A percentile compares a stretch with the other conserved stretches of the same genome.
Evolutionary conservation across 2,797 vertebrate genomes (phyloP).

Genomic region (Galago senegalensis): DNA sequence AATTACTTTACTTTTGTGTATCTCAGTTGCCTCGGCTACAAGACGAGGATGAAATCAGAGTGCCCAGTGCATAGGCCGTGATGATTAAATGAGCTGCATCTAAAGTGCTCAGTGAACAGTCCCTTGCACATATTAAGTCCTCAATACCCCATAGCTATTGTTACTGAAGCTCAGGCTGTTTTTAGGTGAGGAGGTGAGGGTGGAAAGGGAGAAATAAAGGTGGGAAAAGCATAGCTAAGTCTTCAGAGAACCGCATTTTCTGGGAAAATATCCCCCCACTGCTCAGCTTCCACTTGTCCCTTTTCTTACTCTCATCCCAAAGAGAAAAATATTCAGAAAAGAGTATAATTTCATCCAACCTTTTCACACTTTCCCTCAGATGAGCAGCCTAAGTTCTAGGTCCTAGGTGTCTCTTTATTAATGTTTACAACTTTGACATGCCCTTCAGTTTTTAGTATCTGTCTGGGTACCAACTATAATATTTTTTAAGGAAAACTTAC

Average conservation of each 20-base stretch:
- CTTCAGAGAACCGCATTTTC: constrained; percentile 25
- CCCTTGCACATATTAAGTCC: background rate
- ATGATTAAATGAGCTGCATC: background rate
- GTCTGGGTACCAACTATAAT: background rate
- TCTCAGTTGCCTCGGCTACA: background rate
- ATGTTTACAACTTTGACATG: constrained; percentile 37
- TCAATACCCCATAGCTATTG: background rate
- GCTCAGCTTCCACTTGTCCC: background rate
- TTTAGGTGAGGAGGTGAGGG: background rate
- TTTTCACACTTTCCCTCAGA: constrained; percentile 42
- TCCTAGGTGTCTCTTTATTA: constrained; percentile 46
- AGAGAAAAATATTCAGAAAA: constrained; percentile 35
- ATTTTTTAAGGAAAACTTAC: background rate
- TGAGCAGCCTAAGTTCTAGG: background rate
- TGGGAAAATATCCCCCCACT: background rate
- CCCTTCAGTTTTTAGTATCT: constrained; percentile 37
- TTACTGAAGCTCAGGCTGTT: background rate
- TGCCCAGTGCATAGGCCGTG: background rate
- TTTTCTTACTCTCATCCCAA: constrained; percentile 20
- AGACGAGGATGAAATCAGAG: constrained; percentile 5
- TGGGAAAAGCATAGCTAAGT: background rate
- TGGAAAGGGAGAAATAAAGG: background rate
- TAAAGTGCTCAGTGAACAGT: background rate
- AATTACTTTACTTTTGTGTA: background rate
- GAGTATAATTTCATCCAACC: background rate